Evolutionary conservation across 64 coral and sea anemone species (phyloP).

Genomic region (Pocillopora verrucosa): DNA sequence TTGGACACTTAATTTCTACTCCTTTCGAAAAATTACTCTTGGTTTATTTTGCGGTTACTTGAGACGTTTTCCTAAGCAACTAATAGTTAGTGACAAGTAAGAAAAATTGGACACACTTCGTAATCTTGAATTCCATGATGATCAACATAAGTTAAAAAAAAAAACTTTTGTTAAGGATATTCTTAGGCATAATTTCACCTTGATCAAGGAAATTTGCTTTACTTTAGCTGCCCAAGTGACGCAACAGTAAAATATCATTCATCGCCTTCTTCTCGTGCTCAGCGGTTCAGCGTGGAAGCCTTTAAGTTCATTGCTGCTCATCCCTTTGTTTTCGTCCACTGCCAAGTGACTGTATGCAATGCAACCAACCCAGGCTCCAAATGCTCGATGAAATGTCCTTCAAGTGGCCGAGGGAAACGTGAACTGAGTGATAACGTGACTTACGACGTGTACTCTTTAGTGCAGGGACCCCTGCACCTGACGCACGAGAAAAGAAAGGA

Average conservation of each 20-base stretch:
- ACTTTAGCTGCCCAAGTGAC: too few relatives aligned
- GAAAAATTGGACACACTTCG: too few relatives aligned
- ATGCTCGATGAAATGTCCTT: slow-evolving; percentile 35
- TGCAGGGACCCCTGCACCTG: not conserved
- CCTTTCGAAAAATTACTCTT: not conserved
- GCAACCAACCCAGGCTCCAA: slow-evolving; percentile 4
- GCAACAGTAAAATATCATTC: too few relatives aligned
- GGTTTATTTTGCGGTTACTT: too few relatives aligned
- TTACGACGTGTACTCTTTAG: slow-evolving; percentile 1
- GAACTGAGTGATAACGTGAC: not conserved
- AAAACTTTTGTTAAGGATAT: too few relatives aligned
- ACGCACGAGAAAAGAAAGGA: not conserved
- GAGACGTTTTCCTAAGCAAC: too few relatives aligned
- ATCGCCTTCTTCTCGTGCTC: too few relatives aligned
- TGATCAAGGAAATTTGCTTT: not conserved
- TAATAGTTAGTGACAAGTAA: too few relatives aligned
- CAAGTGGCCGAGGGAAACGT: slow-evolving; percentile 15
- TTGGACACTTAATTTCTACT: not conserved
- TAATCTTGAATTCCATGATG: too few relatives aligned
- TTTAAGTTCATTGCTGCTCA: not conserved
- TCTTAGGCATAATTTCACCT: too few relatives aligned
- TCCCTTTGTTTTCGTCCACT: slow-evolving; percentile 40
- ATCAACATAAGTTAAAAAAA: too few relatives aligned
- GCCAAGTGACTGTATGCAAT: slow-evolving; percentile 28
- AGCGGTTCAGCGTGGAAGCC: too few relatives aligned